Evolutionary conservation across 2,113 vertebrate genomes (phyloP).

Genomic region (Pteropus alecto): DNA sequence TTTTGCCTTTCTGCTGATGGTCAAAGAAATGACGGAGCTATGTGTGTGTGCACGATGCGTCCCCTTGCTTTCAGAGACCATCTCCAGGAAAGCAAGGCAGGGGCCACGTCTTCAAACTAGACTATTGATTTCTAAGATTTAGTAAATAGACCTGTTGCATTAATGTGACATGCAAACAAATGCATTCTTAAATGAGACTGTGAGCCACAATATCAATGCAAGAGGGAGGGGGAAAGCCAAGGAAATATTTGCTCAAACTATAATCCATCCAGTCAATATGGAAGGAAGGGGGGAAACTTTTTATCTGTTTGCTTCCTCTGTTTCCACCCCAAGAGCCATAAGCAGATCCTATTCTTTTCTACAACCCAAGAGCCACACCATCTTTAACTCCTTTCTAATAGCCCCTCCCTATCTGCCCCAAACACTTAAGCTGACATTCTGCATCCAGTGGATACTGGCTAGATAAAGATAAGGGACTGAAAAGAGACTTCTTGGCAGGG

Average conservation of each 20-base stretch:
- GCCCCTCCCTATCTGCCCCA: no score
- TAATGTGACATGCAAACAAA: conserved; percentile 25
- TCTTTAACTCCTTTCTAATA: not conserved
- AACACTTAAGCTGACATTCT: not conserved
- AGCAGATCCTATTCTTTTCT: not conserved
- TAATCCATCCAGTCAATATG: not conserved
- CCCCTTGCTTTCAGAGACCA: not conserved
- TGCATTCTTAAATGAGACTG: not conserved
- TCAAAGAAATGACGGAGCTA: not conserved
- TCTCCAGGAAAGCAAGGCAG: not conserved
- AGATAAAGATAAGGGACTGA: not conserved
- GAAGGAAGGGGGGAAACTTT: not conserved
- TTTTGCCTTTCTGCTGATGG: fast-evolving
- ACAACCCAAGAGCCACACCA: not conserved
- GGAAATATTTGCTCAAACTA: not conserved
- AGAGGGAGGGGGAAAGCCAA: not conserved
- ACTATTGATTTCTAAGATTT: conserved; percentile 12
- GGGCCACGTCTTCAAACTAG: not conserved
- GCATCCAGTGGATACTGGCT: not conserved
- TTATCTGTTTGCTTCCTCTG: not conserved
- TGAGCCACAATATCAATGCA: not conserved
- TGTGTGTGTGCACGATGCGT: fast-evolving
- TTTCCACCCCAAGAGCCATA: not conserved
- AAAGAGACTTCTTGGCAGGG: not conserved
- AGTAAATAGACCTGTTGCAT: not conserved